phyloP scores from a whole-genome alignment of 2,888 invertebrate genomes.

The Boloria euphrosyne region DNA sequence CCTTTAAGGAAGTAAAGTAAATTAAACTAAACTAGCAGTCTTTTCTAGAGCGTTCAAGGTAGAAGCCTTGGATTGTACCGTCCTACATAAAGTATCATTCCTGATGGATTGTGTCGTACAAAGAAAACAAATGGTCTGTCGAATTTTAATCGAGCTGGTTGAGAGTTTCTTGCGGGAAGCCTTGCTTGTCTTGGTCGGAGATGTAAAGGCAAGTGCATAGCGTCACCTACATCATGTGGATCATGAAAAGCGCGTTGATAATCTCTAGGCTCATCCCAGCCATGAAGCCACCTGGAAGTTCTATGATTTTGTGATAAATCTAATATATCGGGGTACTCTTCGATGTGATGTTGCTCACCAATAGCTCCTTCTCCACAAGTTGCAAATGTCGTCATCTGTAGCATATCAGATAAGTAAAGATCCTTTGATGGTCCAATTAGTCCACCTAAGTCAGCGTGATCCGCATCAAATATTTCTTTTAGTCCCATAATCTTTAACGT shows the following conservation, averaged over 20 bases:
- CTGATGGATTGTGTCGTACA: conserved; percentile 95
- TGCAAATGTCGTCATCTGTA: conserved; percentile 91
- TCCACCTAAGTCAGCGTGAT: conserved; percentile 91
- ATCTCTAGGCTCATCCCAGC: conserved; percentile 83
- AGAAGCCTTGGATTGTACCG: conserved; percentile 92
- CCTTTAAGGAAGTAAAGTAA: conserved; percentile 71
- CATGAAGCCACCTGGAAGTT: conserved; percentile 72
- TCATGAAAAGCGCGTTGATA: conserved; percentile 87
- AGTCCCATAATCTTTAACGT: conserved; percentile 91
- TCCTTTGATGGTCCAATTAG: conserved; percentile 91
- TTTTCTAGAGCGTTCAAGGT: conserved; percentile 81
- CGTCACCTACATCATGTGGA: conserved; percentile 80
- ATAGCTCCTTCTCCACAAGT: conserved; percentile 90
- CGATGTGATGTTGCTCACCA: conserved; percentile 89
- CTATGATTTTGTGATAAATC: conserved; percentile 61
- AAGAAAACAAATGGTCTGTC: conserved; percentile 95
- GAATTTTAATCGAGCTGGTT: conserved; percentile 87
- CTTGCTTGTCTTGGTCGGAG: conserved; percentile 87
- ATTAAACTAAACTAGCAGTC: conserved; percentile 78
- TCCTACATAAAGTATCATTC: conserved; percentile 93
- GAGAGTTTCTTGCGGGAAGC: conserved; percentile 84
- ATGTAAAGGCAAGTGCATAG: conserved; percentile 84
- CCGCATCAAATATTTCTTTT: conserved; percentile 88
- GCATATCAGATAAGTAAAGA: conserved; percentile 91
- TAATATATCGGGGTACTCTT: conserved; percentile 89